A percentile compares a stretch with the other conserved stretches of the same genome.
These are phyloP conservation scores for Phenacoccus solenopsis DNA, from an alignment of 1,140 invertebrate genomes.

Conservation along the genomic window DNA sequence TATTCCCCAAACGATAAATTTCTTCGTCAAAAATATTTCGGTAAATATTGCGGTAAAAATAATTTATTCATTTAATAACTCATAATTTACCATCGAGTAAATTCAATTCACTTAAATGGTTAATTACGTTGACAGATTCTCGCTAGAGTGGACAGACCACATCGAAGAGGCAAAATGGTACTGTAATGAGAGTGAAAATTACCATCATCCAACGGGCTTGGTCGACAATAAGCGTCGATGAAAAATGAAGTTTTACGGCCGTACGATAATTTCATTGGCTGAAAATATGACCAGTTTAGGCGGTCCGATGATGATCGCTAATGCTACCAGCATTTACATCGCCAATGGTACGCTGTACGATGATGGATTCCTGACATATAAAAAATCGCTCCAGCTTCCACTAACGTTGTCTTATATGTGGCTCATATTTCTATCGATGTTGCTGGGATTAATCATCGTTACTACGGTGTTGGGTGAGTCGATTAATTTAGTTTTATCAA, in stretches of 20 bases:
- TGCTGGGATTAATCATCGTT: background rate
- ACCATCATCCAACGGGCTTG: background rate
- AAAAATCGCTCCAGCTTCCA: background rate
- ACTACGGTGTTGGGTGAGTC: background rate
- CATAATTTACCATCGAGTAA: too few relatives aligned
- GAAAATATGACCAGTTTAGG: constrained; percentile 7
- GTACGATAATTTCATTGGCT: background rate
- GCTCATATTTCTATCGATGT: constrained; percentile 15
- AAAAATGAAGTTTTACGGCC: constrained; percentile 9
- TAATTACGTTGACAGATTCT: background rate
- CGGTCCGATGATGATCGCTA: background rate
- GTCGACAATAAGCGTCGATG: background rate
- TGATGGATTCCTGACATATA: background rate
- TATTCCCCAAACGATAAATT: too few relatives aligned
- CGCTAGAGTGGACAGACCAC: background rate
- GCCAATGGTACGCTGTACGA: background rate
- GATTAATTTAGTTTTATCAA: too few relatives aligned
- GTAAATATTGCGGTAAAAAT: too few relatives aligned
- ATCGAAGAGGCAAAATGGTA: background rate
- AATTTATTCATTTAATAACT: too few relatives aligned
- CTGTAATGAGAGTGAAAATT: background rate
- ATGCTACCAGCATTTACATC: background rate
- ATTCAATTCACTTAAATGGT: too few relatives aligned
- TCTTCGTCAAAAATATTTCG: too few relatives aligned
- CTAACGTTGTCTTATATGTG: constrained; percentile 7